These are phyloP conservation scores for Petromus typicus DNA, from an alignment of 2,113 vertebrate species.

Conservation along the genomic window DNA sequence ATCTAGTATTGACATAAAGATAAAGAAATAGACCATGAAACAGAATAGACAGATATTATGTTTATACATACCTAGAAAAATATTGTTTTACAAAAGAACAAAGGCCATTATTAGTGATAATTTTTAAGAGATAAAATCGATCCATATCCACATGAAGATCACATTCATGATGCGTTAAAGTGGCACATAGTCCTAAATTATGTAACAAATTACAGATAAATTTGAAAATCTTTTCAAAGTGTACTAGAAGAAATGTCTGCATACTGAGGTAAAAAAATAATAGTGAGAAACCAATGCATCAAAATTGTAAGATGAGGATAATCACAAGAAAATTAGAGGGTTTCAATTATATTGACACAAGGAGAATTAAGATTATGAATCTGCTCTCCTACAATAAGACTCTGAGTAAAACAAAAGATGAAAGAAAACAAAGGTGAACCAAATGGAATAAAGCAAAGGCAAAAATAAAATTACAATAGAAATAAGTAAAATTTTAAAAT, in stretches of 20 bases:
- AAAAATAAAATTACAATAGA: not conserved
- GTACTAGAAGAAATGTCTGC: not conserved
- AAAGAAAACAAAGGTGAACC: not conserved
- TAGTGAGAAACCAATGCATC: not conserved
- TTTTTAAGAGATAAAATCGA: not conserved
- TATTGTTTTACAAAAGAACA: not conserved
- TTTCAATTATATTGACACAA: not conserved
- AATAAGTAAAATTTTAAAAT: not conserved
- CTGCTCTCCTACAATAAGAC: not conserved
- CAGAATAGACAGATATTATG: not conserved
- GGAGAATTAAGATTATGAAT: not conserved
- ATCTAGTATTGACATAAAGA: not conserved
- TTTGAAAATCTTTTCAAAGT: not conserved
- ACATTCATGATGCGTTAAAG: not conserved
- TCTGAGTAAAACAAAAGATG: not conserved
- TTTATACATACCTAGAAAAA: not conserved
- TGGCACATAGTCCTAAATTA: not conserved
- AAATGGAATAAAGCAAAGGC: not conserved
- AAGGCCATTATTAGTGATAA: not conserved
- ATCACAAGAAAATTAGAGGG: not conserved
- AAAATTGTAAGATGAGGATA: not conserved
- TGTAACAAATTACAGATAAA: not conserved
- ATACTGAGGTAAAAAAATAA: not conserved
- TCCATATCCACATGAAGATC: not conserved
- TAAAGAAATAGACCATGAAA: not conserved